Conservation (phyloP, 2,888 invertebrate genomes). For the Drosophila nigricruria region DNA sequence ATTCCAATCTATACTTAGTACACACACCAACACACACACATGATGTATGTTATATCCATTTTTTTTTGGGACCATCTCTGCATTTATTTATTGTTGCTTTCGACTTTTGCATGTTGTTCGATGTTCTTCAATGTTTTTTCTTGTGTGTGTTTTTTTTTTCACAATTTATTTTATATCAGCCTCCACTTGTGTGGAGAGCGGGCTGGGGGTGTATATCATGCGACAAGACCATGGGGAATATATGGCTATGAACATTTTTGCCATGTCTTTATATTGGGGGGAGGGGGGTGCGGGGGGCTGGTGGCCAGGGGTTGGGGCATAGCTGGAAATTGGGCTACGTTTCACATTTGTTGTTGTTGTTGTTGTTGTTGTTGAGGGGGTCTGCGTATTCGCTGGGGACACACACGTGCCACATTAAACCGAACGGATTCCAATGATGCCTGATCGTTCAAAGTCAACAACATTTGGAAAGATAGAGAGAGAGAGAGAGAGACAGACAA, state of each 20-base stretch:
- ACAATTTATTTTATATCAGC: conserved; percentile 69
- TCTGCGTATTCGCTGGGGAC: conserved; percentile 45
- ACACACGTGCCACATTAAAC: conserved; percentile 64
- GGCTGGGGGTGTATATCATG: conserved; percentile 21
- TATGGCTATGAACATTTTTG: conserved; percentile 26
- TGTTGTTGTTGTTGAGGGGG: background rate
- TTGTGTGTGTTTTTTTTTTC: conserved; percentile 7
- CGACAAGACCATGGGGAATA: conserved; percentile 34
- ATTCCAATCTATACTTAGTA: conserved; percentile 39
- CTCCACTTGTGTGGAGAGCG: conserved; percentile 12
- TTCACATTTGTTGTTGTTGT: background rate
- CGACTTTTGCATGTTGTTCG: conserved; percentile 50
- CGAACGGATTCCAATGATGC: conserved; percentile 16
- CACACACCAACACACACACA: conserved; percentile 24
- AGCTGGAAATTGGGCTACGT: conserved; percentile 22
- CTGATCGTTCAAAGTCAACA: conserved; percentile 19
- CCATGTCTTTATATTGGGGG: conserved; percentile 5
- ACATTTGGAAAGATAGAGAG: background rate
- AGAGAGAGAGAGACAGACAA: background rate
- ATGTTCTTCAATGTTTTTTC: conserved; percentile 30
- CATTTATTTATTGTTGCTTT: conserved; percentile 71
- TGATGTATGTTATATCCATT: conserved; percentile 41
- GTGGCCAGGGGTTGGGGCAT: background rate
- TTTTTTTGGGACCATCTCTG: conserved; percentile 46
- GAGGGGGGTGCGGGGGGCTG: background rate